A percentile compares a stretch with the other conserved stretches of the same genome.
Conservation (phyloP, 2,888 invertebrate genomes). For the Volucella zonaria region DNA sequence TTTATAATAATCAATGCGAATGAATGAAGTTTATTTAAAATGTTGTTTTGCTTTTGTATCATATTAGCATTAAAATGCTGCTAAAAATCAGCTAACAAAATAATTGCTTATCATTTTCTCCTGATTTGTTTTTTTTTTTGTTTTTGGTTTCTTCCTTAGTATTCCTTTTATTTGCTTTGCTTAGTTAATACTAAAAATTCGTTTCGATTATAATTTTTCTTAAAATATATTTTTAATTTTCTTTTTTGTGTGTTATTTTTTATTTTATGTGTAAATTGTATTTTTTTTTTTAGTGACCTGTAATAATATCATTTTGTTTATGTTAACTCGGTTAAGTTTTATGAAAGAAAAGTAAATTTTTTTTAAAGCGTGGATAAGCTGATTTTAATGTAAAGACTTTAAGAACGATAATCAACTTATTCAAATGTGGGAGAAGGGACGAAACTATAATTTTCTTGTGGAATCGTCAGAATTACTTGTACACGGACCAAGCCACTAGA, state of each 20-base stretch:
- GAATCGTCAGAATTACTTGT: too few relatives aligned
- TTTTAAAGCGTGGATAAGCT: background rate
- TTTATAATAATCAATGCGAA: conserved; percentile 1
- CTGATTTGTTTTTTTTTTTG: conserved; percentile 29
- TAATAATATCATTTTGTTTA: conserved; percentile 38
- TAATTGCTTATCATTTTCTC: conserved; percentile 64
- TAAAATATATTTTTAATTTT: conserved; percentile 65
- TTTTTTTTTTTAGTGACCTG: conserved; percentile 62
- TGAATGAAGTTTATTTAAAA: conserved; percentile 9
- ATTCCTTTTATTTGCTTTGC: conserved; percentile 26
- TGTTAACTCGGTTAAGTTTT: conserved; percentile 64
- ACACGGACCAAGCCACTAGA: too few relatives aligned
- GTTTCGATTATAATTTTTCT: conserved; percentile 67
- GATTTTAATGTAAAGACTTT: conserved; percentile 43
- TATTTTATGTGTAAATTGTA: conserved; percentile 67
- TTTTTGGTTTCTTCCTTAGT: conserved; percentile 6
- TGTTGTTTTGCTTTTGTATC: conserved; percentile 2
- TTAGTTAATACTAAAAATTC: conserved; percentile 69
- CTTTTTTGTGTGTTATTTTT: conserved; percentile 13
- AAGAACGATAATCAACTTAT: background rate
- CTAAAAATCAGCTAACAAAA: conserved; percentile 66
- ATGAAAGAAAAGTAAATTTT: conserved; percentile 5
- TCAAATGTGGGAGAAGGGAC: too few relatives aligned
- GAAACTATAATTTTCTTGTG: too few relatives aligned
- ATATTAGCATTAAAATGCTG: conserved; percentile 40